These are phyloP conservation scores for Sabatieria punctata DNA, from an alignment of 2,888 invertebrate genomes.

Conservation along the genomic window DNA sequence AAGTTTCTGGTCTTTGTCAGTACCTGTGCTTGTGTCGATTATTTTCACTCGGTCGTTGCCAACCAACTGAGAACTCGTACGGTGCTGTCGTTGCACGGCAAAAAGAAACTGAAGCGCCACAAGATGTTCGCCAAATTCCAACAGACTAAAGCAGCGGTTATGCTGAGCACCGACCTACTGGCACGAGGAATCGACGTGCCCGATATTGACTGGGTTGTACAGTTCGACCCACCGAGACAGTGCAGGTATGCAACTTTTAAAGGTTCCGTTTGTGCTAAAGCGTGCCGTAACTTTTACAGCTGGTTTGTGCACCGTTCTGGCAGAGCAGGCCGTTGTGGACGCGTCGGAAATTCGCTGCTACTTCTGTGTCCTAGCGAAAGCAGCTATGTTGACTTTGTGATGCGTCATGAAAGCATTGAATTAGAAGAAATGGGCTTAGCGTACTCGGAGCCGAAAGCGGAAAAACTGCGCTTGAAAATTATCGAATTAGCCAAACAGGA, in stretches of 20 bases:
- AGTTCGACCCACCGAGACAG: conserved; percentile 81
- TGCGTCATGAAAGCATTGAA: conserved; percentile 56
- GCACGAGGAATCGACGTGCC: conserved; percentile 92
- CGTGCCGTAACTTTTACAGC: no score
- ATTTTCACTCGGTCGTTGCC: conserved; percentile 43
- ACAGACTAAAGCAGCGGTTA: conserved; percentile 41
- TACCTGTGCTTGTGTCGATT: conserved; percentile 89
- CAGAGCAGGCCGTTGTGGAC: conserved; percentile 76
- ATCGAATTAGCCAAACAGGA: conserved; percentile 19
- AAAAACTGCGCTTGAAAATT: conserved; percentile 20
- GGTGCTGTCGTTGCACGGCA: conserved; percentile 75
- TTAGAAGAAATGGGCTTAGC: conserved; percentile 12
- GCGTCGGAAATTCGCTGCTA: conserved; percentile 65
- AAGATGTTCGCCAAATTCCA: conserved; percentile 67
- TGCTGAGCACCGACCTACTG: conserved; percentile 88
- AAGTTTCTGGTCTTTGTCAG: conserved; percentile 56
- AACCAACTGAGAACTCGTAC: conserved; percentile 15
- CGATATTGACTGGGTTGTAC: conserved; percentile 91
- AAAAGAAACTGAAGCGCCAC: conserved; percentile 72
- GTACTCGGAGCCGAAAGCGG: conserved; percentile 13
- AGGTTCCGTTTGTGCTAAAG: no score
- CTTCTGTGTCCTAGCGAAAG: conserved; percentile 69
- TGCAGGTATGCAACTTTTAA: conserved; percentile 50
- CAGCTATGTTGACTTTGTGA: conserved; percentile 71
- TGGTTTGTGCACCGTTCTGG: conserved; percentile 84